Conservation (phyloP, 1,140 invertebrate species). For the Conus betulinus region DNA sequence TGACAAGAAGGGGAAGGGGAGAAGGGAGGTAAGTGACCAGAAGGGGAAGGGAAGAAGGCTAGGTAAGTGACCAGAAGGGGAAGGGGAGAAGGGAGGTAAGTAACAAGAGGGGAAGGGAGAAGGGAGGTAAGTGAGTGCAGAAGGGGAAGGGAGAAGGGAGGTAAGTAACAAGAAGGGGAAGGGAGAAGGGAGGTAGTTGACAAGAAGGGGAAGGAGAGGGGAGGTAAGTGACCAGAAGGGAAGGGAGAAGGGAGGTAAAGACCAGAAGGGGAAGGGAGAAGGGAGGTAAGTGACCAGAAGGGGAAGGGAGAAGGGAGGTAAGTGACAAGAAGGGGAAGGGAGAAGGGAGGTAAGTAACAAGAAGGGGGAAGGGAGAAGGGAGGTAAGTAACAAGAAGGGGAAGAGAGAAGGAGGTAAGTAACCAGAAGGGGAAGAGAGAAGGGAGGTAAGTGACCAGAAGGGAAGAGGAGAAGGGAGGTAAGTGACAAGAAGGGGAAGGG, state of each 20-base stretch:
- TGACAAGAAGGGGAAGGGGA: no score
- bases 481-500: no score
- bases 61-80: background rate
- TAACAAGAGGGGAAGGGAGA: background rate
- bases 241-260: background rate
- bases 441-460: background rate
- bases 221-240: no score
- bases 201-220: no score
- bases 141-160: no score
- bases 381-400: no score
- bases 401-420: background rate
- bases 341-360: background rate
- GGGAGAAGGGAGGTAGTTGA: background rate
- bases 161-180: background rate
- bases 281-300: no score
- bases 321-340: no score
- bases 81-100: background rate
- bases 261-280: no score
- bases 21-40: no score
- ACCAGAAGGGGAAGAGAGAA: background rate
- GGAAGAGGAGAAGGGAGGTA: background rate
- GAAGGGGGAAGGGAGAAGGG: no score
- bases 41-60: background rate
- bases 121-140: background rate
- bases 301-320: no score